Base-by-base conservation (phyloP, 2,888 invertebrate genomes). In the Caenorhabditis japonica region DNA sequence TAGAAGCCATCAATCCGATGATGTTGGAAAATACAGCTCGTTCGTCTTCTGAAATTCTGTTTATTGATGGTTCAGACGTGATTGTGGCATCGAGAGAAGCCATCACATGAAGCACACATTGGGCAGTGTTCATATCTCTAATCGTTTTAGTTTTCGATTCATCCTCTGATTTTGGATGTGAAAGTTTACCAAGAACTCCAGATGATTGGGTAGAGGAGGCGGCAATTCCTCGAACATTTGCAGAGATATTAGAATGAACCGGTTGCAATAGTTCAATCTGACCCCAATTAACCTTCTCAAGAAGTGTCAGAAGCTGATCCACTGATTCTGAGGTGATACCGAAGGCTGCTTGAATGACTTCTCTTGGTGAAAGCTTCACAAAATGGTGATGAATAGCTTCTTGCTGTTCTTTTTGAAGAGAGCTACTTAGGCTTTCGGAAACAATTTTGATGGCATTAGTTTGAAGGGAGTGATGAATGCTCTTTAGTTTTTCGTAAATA, bases 281-380 rank as follows among this genome's bases (percentile, higher is more conserved):
- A 7, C 55, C 60, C 72, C 64, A 72, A 25, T 72, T 66, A 4
- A 46, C 33, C 7, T 66, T 59, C 7, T 72, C 66, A 27, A 66
- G 23, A 8, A 60, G 4, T 2, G 34, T 51, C 2, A 64, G 25
- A 13, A 72, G 27, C 23, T 59, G 49, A 36, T 72, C 72, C 3
- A 72, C 34, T 0, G 59, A 39, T 34, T 49, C 55, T 1, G 52
- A 53, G 1, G 53, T 39, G 12, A 72, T 55, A 38, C 59, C 55
- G 51, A 72, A 72, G 7, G 59, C 53, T 0, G 55, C 55, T 23
- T 55, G 47, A 7, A 64, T 55, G 10, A 60, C 34, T 55, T 66
- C 64, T 55, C 52, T 64, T 13, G 71, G 39, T 10, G 64, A 64
- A 13, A 64, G 19, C 25, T 64, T 64, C 17, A 64, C 64, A 19